Conservation (phyloP, 2,113 vertebrate species). For the Rana temporaria region DNA sequence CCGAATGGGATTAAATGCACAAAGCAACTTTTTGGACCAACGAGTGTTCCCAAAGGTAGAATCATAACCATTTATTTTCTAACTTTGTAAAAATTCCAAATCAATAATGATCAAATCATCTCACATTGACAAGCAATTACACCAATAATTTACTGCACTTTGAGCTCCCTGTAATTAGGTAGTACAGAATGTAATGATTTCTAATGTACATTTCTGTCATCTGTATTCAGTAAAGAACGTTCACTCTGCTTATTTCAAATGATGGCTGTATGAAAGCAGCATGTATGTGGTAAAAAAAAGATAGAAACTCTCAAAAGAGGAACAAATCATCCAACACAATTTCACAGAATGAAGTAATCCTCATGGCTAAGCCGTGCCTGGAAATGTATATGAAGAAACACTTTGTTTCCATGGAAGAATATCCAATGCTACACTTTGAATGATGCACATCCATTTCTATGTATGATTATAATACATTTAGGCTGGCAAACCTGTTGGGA, state of each 20-base stretch:
- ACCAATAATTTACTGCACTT: slow-evolving; percentile 18
- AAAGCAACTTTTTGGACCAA: neutral
- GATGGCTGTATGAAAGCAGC: slow-evolving; percentile 8
- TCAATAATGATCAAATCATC: slow-evolving; percentile 30
- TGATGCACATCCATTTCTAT: neutral
- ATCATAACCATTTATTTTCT: slow-evolving; percentile 29
- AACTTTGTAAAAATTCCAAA: neutral
- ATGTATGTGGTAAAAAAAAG: neutral
- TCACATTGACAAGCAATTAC: slow-evolving; percentile 48
- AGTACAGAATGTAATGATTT: neutral
- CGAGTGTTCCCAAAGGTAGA: neutral
- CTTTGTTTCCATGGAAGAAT: neutral
- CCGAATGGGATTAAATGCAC: too few species aligned
- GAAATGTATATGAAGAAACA: neutral
- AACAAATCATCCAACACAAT: slow-evolving; percentile 17
- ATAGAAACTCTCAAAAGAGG: slow-evolving; percentile 17
- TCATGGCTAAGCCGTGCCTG: neutral
- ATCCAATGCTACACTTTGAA: neutral
- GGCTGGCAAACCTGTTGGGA: neutral
- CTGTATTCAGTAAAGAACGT: neutral
- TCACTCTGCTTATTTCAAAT: slow-evolving; percentile 10
- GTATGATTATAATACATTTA: slow-evolving; percentile 1
- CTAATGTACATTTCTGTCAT: neutral
- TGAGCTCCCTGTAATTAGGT: slow-evolving; percentile 1
- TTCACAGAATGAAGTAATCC: slow-evolving; percentile 7